Percentiles rank a stretch among this genome's conserved stretches.
Conservation (phyloP, 1,140 invertebrate genomes). For the Steinernema feltiae region DNA sequence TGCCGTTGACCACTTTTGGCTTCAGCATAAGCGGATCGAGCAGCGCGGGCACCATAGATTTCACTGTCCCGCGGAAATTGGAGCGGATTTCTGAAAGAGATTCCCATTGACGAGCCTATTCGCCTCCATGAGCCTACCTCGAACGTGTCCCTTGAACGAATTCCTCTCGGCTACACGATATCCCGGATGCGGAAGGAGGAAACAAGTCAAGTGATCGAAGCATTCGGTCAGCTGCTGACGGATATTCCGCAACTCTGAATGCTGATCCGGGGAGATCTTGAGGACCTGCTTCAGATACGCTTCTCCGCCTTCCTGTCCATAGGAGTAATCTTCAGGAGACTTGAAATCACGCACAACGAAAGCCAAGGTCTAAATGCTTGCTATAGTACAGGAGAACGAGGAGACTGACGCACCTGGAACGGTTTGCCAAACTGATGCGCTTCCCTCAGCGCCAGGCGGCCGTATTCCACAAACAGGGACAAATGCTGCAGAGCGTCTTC, state of each 20-base stretch:
- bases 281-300: slow-evolving; percentile 43
- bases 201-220: slow-evolving; percentile 49
- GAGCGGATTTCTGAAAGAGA: slow-evolving; percentile 54
- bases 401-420: slow-evolving; percentile 66
- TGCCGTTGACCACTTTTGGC: slow-evolving; percentile 53
- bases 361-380: slow-evolving; percentile 41
- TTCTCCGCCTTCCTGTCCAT: slow-evolving; percentile 48
- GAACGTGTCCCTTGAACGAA: slow-evolving; percentile 51
- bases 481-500: slow-evolving; percentile 63
- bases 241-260: slow-evolving; percentile 42
- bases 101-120: too few species aligned
- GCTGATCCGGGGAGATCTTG: slow-evolving; percentile 29
- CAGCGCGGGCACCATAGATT: slow-evolving; percentile 45
- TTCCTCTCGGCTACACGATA: slow-evolving; percentile 50
- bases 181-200: slow-evolving; percentile 54
- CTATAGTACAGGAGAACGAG: background rate
- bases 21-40: slow-evolving; percentile 43
- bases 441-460: slow-evolving; percentile 82
- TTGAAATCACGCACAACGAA: slow-evolving; percentile 57
- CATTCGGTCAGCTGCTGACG: slow-evolving; percentile 46
- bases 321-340: slow-evolving; percentile 43
- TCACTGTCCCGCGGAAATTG: slow-evolving; percentile 54
- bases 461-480: slow-evolving; percentile 89
- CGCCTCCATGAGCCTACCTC: slow-evolving; percentile 31
- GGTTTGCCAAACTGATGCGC: slow-evolving; percentile 68